phyloP scores from a whole-genome alignment of 2,113 vertebrate species.

The Istiophorus platypterus region DNA sequence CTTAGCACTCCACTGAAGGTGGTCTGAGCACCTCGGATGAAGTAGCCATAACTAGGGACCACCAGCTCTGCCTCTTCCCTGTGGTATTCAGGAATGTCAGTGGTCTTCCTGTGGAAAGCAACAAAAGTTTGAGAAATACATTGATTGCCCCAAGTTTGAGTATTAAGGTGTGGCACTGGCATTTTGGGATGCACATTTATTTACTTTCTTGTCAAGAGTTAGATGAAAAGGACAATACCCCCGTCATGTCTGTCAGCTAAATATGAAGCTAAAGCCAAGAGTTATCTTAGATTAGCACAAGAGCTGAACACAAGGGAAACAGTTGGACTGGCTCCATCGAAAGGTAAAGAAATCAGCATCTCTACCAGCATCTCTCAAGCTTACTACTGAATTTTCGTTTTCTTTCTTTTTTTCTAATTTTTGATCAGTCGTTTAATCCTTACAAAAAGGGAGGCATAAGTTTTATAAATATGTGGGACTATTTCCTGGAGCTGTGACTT shows the following conservation, averaged over 20 bases:
- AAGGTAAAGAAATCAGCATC: too few species aligned
- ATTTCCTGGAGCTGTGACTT: neutral
- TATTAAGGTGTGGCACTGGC: neutral
- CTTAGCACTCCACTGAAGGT: conserved; percentile 95
- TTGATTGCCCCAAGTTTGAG: neutral
- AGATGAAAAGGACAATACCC: neutral
- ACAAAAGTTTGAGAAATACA: neutral
- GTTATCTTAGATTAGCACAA: neutral
- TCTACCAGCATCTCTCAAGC: too few species aligned
- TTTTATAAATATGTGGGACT: neutral
- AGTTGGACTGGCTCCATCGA: too few species aligned
- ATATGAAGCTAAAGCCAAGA: neutral
- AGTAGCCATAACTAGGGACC: conserved; percentile 91
- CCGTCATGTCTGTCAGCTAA: neutral
- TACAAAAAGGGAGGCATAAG: neutral
- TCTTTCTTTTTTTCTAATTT: too few species aligned
- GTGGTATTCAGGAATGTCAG: conserved; percentile 89
- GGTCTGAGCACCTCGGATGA: conserved; percentile 94
- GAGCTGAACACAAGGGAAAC: too few species aligned
- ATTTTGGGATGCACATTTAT: neutral
- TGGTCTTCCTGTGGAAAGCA: conserved; percentile 88
- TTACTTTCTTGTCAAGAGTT: neutral
- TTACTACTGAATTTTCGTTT: too few species aligned
- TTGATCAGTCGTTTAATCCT: too few species aligned
- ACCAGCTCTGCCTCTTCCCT: conserved; percentile 95